Evolutionary conservation across 2,113 vertebrate species (phyloP), one percentile per base, ranked within the genome.

Genomic region (Connochaetes taurinus): DNA sequence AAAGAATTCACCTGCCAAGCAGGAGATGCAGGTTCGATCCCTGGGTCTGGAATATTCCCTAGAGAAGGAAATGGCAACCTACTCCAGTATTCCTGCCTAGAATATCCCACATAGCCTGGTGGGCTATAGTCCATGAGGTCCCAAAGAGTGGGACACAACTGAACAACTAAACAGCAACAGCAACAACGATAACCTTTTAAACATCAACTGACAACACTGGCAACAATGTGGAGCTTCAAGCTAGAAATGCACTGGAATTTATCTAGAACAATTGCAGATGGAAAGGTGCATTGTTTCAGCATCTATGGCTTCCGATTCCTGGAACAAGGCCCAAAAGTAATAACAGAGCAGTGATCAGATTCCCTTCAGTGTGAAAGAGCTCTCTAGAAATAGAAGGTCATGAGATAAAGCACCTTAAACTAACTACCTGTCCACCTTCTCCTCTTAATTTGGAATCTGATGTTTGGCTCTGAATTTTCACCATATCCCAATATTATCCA

Each of bases 141-240:
- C 12, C 71, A 27, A 43, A 76, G 6, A 43, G 23, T 76, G 36
- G 71, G 11, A 4, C 36, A 76, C 12, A 43, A 25, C 1, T 27
- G 23, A 76, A 43, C 40, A 76, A 76, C 67, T 71, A 23, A 71
- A 71, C 71, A 27, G 12, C 62, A 36, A 21, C 33, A 67, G 33
- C 40, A 76, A 9, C 71, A 43, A 43, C 40, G 27, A 94, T 60
- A 96, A 89, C 62, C 83, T 90, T 95, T 96, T 93, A 86, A 95
- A 95, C n/a, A 78, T 80, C 55, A 93, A 95, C 47, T 96, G 76
- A 78, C 78, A 81, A 87, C 52, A 52, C 5, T 4, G 36, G 80
- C 90, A 91, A 94, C 43, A 82, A 87, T 52, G 36, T 83, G 33
- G 71, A 95, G 71, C 97, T 74, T 84, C 89, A 94, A 91, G 94